These are phyloP conservation scores for Tragelaphus buxtoni DNA, from an alignment of 2,113 vertebrate species.

Conservation along the genomic window DNA sequence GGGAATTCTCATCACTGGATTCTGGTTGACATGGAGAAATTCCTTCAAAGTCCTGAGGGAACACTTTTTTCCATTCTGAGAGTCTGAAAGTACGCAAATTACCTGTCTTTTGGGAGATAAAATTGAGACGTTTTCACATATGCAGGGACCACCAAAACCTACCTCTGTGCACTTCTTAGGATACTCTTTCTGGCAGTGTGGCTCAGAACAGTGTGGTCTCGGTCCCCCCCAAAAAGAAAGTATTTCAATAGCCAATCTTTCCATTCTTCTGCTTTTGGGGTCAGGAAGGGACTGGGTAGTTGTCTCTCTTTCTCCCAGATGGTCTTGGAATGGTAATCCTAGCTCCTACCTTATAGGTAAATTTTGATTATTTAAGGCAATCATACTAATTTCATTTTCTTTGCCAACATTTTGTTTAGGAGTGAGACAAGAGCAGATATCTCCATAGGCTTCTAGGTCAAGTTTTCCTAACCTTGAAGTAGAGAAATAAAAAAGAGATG, in stretches of 20 bases:
- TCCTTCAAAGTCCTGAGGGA: neutral
- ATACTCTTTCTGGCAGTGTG: neutral
- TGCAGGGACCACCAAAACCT: neutral
- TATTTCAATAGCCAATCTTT: neutral
- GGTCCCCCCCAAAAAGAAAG: neutral
- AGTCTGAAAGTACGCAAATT: neutral
- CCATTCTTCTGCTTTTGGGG: neutral
- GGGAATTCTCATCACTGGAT: neutral
- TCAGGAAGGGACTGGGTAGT: fast-evolving
- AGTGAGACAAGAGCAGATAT: neutral
- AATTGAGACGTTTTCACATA: neutral
- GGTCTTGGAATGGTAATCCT: neutral
- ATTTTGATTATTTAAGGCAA: neutral
- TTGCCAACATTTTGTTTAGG: neutral
- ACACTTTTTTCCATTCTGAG: neutral
- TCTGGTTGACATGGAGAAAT: neutral
- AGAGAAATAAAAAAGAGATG: neutral
- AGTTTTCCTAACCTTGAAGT: neutral
- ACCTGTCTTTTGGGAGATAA: neutral
- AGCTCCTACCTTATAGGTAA: neutral
- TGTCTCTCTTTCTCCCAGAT: neutral
- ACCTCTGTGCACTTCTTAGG: neutral
- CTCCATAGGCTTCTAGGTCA: neutral
- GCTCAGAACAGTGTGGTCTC: neutral
- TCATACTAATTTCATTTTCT: neutral